Conservation (phyloP, 2,797 vertebrate species). For the Malurus splendens region DNA sequence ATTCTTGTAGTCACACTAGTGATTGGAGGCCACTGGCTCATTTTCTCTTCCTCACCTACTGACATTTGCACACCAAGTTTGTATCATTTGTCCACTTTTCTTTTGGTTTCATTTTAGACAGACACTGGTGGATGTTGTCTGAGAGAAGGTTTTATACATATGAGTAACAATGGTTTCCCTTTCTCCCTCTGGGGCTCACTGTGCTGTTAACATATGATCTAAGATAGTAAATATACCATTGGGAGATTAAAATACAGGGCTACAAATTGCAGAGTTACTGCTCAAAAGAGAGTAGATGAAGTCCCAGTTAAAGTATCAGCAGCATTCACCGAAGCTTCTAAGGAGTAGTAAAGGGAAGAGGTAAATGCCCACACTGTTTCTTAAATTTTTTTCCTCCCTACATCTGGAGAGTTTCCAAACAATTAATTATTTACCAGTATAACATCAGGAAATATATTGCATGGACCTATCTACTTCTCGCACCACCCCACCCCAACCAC, state of each 20-base stretch:
- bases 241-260: not conserved
- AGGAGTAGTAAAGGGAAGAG: not conserved
- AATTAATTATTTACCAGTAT: not conserved
- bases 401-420: not conserved
- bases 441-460: not conserved
- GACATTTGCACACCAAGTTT: conserved; percentile 22
- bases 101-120: conserved; percentile 15
- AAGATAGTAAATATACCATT: not conserved
- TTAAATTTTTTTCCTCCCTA: not conserved
- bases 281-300: conserved; percentile 4
- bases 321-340: not conserved
- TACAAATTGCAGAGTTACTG: not conserved
- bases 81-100: conserved; percentile 39
- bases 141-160: conserved; percentile 1
- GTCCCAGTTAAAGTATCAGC: not conserved
- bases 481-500: not conserved
- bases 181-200: not conserved
- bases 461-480: not conserved
- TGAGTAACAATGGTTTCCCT: not conserved
- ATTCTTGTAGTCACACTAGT: conserved; percentile 49
- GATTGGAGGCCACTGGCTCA: conserved; percentile 2
- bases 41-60: conserved; percentile 16
- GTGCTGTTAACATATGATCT: not conserved
- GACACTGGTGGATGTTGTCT: not conserved
- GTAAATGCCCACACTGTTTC: not conserved